Evolutionary conservation across 2,113 vertebrate species (phyloP), one percentile per base, ranked within the genome.

Genomic region (Nothobranchius kuhntae): DNA sequence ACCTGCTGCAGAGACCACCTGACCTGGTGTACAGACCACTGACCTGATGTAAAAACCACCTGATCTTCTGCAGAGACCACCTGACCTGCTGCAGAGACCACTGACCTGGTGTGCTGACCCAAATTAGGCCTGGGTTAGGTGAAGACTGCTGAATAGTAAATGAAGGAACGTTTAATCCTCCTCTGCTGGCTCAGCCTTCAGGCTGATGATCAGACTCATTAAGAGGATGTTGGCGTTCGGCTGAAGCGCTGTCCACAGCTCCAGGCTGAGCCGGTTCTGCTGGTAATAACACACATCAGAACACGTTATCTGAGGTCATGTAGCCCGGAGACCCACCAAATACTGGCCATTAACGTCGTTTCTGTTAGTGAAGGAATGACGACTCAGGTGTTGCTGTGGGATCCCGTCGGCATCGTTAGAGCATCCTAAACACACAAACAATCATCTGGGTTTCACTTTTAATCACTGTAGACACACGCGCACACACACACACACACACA

Each of bases 171-270:
- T 8, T 53, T 73, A 81, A 86, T 80, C 80, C 82, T 75, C 21
- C n/a, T 71, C 62, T 66, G 68, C 78, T 58, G 48, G 2, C 3
- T 68, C 56, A 44, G 81, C 83, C 21, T 71, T 10, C 0, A 2
- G 84, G 84, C 80, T 42, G 35, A 62, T n/a, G 46, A 81, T 65
- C 52, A 6, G 65, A 42, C 80, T 89, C 80, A 78, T 89, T 87
- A 89, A n/a, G 59, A 73, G 65, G 56, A 86, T 83, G 82, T 30
- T 30, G 30, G 30, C 30, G 30, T 4, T 65, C 71, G 11, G 61
- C 0, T 82, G 73, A 77, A 59, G 76, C 9, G 66, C 63, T 78
- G 83, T 80, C 77, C 63, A 7, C 24, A 8, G 79, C 86, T 73
- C 4, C 63, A 1, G 82, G 82, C 77, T 77, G 79, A 69, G 74